Evolutionary conservation across 2,888 invertebrate species (phyloP).

Genomic region (Cyrtodaria siliqua): DNA sequence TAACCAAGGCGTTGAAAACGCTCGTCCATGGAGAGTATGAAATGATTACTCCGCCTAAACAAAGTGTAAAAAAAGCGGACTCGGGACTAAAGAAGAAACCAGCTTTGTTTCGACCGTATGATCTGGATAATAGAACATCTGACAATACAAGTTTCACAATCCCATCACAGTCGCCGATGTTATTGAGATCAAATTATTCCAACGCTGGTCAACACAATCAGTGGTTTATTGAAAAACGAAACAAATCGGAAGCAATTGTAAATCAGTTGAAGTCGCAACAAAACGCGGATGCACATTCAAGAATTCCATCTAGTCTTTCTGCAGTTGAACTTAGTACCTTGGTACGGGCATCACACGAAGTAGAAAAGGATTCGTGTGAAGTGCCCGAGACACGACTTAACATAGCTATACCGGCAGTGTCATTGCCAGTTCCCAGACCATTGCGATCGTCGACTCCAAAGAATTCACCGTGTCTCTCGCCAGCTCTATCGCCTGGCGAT

Average conservation of each 20-base stretch:
- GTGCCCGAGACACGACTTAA: background rate
- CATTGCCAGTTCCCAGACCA: constrained; percentile 17
- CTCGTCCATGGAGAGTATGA: constrained; percentile 55
- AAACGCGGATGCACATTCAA: background rate
- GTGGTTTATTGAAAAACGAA: constrained; percentile 54
- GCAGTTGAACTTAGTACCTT: background rate
- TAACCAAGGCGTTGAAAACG: constrained; percentile 55
- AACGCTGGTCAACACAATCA: constrained; percentile 12
- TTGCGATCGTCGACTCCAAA: constrained; percentile 43
- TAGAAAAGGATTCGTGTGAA: background rate
- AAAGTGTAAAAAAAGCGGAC: background rate
- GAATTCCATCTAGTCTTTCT: no score
- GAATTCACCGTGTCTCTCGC: constrained; percentile 31
- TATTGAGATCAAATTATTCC: constrained; percentile 51
- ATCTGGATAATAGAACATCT: constrained; percentile 43
- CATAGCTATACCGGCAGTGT: background rate
- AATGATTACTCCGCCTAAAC: constrained; percentile 49
- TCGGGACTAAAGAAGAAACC: constrained; percentile 29
- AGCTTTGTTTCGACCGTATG: constrained; percentile 56
- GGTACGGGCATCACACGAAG: background rate
- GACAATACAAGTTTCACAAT: constrained; percentile 1
- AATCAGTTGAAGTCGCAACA: background rate
- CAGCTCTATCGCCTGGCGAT: background rate
- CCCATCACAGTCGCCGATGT: constrained; percentile 52
- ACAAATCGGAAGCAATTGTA: constrained; percentile 38